Evolutionary conservation across 2,888 invertebrate species (phyloP).

Genomic region (Scaptodrosophila latifasciaeformis): DNA sequence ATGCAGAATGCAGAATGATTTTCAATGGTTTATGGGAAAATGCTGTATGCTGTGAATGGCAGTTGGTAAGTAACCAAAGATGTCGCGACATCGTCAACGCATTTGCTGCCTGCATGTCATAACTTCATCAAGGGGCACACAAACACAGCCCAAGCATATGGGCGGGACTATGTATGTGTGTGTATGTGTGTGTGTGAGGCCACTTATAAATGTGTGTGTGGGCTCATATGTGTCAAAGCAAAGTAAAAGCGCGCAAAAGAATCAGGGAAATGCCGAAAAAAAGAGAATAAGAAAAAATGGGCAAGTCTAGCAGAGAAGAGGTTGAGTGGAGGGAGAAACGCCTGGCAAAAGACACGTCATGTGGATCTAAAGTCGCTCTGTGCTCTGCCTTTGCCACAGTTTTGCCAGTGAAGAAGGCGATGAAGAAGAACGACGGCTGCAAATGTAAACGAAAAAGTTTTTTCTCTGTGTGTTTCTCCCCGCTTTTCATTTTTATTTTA

Average conservation of each 20-base stretch:
- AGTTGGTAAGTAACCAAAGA: too few relatives aligned
- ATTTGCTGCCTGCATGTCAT: constrained; percentile 37
- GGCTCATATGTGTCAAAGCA: neutral
- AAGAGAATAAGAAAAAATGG: neutral
- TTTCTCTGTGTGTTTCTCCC: constrained; percentile 8
- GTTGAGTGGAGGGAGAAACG: neutral
- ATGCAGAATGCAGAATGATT: too few relatives aligned
- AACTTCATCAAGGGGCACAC: constrained; percentile 29
- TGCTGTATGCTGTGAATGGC: too few relatives aligned
- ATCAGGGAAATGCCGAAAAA: neutral
- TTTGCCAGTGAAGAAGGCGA: too few relatives aligned
- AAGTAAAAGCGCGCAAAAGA: neutral
- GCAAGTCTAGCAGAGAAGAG: too few relatives aligned
- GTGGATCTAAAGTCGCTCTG: too few relatives aligned
- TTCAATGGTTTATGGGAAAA: too few relatives aligned
- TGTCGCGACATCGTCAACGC: too few relatives aligned
- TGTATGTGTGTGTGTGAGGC: too few relatives aligned
- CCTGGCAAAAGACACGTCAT: neutral
- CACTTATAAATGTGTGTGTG: neutral
- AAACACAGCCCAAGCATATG: neutral
- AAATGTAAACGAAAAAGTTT: constrained; percentile 20
- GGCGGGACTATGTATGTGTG: too few relatives aligned
- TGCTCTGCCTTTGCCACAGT: too few relatives aligned
- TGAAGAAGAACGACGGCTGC: constrained; percentile 14
- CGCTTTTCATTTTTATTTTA: constrained; percentile 1